phyloP scores from a whole-genome alignment of 2,113 vertebrate species.

The Osmerus eperlanus region DNA sequence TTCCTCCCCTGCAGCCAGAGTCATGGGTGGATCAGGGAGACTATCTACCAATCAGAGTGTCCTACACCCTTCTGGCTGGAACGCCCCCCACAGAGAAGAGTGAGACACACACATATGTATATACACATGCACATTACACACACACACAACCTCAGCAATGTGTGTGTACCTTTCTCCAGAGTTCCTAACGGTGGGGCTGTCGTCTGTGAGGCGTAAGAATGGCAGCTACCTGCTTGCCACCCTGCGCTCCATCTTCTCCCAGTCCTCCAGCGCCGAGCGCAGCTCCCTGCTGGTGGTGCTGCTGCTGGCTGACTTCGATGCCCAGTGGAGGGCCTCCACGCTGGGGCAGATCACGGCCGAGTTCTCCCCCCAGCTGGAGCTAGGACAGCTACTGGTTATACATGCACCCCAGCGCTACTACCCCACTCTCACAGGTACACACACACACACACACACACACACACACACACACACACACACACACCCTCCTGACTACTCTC shows the following conservation, averaged over 20 bases:
- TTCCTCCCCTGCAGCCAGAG: background rate
- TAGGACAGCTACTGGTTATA: constrained; percentile 74
- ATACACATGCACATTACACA: too few relatives aligned
- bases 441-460: background rate
- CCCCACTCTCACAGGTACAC: constrained; percentile 48
- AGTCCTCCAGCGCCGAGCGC: constrained; percentile 73
- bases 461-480: background rate
- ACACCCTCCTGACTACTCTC: background rate
- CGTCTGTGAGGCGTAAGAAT: constrained; percentile 59
- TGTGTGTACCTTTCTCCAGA: constrained; percentile 56
- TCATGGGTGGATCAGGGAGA: background rate
- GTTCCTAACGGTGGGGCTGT: constrained; percentile 76
- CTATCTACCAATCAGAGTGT: background rate
- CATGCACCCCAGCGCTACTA: constrained; percentile 59
- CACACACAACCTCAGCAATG: too few relatives aligned
- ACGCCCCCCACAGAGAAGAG: background rate
- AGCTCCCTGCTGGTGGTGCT: constrained; percentile 80
- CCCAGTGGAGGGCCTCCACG: constrained; percentile 59
- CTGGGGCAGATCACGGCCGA: constrained; percentile 35
- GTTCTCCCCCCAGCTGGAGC: constrained; percentile 66
- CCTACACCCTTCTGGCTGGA: background rate
- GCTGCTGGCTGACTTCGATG: constrained; percentile 73
- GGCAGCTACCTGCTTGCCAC: constrained; percentile 75
- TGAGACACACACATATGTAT: background rate
- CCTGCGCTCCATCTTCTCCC: constrained; percentile 76